Conservation (phyloP, 2,888 invertebrate species). For the Artemia sinica region DNA sequence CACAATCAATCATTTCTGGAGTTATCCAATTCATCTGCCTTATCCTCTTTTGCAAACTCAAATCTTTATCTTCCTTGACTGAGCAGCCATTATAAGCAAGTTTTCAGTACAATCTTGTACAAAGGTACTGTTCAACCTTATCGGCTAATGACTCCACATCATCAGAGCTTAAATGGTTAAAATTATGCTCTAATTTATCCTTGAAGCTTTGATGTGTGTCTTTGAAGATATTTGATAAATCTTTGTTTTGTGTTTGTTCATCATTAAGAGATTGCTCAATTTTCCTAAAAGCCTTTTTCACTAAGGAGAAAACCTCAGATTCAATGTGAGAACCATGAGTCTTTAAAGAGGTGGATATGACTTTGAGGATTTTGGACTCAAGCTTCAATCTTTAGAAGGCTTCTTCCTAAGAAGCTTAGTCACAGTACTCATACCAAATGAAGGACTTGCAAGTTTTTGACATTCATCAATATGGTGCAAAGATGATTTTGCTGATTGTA, state of each 20-base stretch:
- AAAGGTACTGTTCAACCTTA: constrained; percentile 81
- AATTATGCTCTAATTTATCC: constrained; percentile 45
- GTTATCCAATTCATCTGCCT: constrained; percentile 92
- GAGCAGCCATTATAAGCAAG: constrained; percentile 77
- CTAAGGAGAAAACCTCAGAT: background rate
- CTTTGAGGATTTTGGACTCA: background rate
- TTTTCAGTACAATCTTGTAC: constrained; percentile 66
- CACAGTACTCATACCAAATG: background rate
- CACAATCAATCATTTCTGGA: constrained; percentile 77
- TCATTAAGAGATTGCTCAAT: background rate
- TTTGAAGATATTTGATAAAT: constrained; percentile 73
- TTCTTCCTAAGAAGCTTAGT: constrained; percentile 3
- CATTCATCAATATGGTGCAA: background rate
- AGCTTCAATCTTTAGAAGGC: background rate
- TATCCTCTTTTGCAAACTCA: constrained; percentile 74
- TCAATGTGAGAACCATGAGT: background rate
- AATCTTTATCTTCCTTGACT: constrained; percentile 82
- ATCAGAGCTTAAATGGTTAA: constrained; percentile 45
- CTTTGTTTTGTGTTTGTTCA: constrained; percentile 46
- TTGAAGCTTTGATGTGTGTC: constrained; percentile 66
- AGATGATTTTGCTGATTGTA: background rate
- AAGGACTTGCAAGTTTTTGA: background rate
- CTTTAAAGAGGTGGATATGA: background rate
- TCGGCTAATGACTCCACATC: constrained; percentile 66
- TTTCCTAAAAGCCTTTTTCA: background rate